These are phyloP conservation scores for Pachyuromys duprasi DNA, from an alignment of 2,797 vertebrate genomes.

Conservation along the genomic window DNA sequence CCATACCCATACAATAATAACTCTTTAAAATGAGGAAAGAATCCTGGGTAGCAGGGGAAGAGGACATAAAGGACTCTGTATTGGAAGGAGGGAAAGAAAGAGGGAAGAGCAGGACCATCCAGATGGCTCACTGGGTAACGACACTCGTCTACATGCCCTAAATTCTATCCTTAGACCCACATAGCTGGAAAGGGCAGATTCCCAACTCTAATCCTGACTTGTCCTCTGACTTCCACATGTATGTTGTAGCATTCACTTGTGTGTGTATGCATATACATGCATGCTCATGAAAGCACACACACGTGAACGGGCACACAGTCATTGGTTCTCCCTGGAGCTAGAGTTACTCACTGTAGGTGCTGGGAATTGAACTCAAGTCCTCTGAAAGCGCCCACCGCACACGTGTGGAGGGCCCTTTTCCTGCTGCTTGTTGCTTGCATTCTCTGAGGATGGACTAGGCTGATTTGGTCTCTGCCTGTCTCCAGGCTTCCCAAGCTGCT, in stretches of 20 bases:
- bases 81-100: too few species aligned
- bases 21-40: neutral
- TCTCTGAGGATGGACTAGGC: neutral
- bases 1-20: too few species aligned
- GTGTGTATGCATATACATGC: too few species aligned
- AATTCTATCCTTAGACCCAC: neutral
- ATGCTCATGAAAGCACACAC: neutral
- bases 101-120: neutral
- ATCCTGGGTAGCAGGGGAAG: fast-evolving
- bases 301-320: neutral
- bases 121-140: neutral
- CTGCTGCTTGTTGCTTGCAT: too few species aligned
- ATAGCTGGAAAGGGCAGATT: neutral
- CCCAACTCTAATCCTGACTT: too few species aligned
- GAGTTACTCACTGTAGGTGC: neutral
- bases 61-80: fast-evolving
- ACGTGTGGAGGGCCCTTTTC: neutral
- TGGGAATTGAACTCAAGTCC: neutral
- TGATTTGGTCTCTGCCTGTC: neutral
- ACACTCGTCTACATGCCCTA: neutral
- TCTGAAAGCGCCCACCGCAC: neutral
- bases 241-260: neutral
- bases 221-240: neutral
- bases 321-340: neutral
- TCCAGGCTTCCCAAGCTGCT: fast-evolving